Evolutionary conservation across 2,113 vertebrate species (phyloP), one percentile per base, ranked within the genome.

Genomic region (Lagopus muta): DNA sequence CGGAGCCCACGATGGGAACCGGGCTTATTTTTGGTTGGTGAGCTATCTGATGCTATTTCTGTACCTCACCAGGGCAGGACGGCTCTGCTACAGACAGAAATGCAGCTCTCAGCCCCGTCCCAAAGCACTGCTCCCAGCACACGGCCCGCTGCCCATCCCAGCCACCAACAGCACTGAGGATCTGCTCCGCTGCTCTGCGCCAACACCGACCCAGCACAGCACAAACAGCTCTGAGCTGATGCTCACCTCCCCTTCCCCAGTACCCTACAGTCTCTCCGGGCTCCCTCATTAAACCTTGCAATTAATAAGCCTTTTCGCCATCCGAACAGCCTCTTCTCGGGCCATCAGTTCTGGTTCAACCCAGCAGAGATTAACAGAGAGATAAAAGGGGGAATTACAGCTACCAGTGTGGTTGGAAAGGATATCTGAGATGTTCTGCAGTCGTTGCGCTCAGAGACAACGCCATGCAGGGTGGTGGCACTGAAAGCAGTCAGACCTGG

Each of bases 181-280:
- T 10, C 54, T 32, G 54, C 10, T 15, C 54, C 54, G 18, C 10
- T 16, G 28, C 54, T 18, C 27, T 55, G 54, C 10, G 28, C 16
- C 54, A 7, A 2, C 2, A 3, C 32, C 3, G 1, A 21, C 10
- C 10, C 11, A 16, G 55, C 40, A 18, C 10, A 0, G 7, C 20
- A 1, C 2, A 5, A 34, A 30, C 21, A 2, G 11, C 47, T 17
- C n/a, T 3, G 2, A 30, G 52, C 50, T 6, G n/a, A 42, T 7
- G 16, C 0, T 21, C 40, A 6, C 45, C 42, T 3, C 36, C 4
- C 6, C 69, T 8, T 11, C 38, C 8, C 50, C 61, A 4, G 52
- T 24, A 6, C 22, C 8, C 75, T 3, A 10, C 77, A 7, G 36
- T 62, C 62, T 5, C 28, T 16, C 36, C 2, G 1, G 43, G 57